Evolutionary conservation across 2,797 vertebrate species (phyloP), one percentile per base, ranked within the genome.

Genomic region (Xenops minutus): DNA sequence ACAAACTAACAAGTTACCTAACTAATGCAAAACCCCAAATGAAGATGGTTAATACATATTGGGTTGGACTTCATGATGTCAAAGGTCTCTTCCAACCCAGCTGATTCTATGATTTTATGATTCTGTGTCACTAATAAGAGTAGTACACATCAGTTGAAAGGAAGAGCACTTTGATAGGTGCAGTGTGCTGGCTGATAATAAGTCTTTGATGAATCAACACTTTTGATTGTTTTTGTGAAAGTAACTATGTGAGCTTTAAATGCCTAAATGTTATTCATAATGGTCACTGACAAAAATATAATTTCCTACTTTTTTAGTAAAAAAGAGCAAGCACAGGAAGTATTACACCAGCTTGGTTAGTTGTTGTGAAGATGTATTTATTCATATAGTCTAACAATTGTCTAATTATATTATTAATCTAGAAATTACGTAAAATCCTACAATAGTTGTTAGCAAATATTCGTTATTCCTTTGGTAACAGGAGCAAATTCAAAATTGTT

Each of bases 21-120:
- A 58, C 68, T 83, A 49, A 81, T 89, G 63, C 78, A 88, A 95
- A 88, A 67, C 93, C 88, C 73, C 91, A 85, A 77, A 88, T 34
- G 78, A 88, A 69, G 49, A 21, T 29, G 69, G 68, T 78, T 93
- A 82, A 94, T 93, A 30, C 61, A 71, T 46, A 22, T 46, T 46
- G 44, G 44, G 44, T 46, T 46, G 44, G 20, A 46, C 44, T 46
- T 46, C 10, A 22, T 46, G 44, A 22, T 46, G 44, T 46, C 44
- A 46, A 22, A 46, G 44, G 21, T 46, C 44, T 46, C 44, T 46
- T 46, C 21, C 44, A 46, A 46, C 21, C 10, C 44, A 46, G 21
- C 19, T 46, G 44, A 46, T 46, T 46, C 44, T 46, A 46, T 46
- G 44, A 44, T 44, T 44, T 44, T 44, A 44, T 44, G 44, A 22